Evolutionary conservation across 2,113 vertebrate species (phyloP).

Genomic region (Rhinoptilus africanus): DNA sequence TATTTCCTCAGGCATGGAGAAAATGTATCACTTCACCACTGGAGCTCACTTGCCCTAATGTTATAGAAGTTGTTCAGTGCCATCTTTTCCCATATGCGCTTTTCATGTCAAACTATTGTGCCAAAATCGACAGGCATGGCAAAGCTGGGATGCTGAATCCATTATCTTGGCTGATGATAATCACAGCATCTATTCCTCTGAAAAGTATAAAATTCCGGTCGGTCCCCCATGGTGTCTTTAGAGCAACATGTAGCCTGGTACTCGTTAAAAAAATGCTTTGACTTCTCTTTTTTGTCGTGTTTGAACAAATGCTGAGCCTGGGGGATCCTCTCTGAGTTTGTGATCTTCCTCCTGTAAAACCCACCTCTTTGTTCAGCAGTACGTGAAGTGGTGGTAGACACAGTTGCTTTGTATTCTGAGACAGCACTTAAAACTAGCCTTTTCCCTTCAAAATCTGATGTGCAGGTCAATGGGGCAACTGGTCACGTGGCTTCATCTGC

Average conservation of each 20-base stretch:
- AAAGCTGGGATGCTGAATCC: background rate
- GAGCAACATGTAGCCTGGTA: background rate
- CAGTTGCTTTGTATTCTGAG: constrained; percentile 55
- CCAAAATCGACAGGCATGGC: constrained; percentile 12
- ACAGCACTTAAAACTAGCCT: constrained; percentile 7
- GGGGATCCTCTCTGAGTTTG: constrained; percentile 22
- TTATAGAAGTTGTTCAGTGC: background rate
- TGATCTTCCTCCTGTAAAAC: constrained; percentile 47
- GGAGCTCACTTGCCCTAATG: background rate
- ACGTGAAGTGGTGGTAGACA: background rate
- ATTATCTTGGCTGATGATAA: background rate
- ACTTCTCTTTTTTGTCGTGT: background rate
- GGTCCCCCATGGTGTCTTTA: background rate
- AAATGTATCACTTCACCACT: background rate
- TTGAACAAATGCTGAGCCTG: constrained; percentile 30
- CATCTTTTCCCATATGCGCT: background rate
- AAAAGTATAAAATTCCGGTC: background rate
- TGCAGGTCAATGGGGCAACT: background rate
- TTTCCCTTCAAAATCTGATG: constrained; percentile 47
- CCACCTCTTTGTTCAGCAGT: constrained; percentile 34
- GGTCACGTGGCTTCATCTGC: background rate
- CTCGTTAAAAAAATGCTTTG: background rate
- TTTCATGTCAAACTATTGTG: constrained; percentile 1
- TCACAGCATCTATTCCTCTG: background rate
- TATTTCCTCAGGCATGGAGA: constrained; percentile 1